Base-by-base conservation (phyloP, 2,113 vertebrate species). In the Lanius ludovicianus region DNA sequence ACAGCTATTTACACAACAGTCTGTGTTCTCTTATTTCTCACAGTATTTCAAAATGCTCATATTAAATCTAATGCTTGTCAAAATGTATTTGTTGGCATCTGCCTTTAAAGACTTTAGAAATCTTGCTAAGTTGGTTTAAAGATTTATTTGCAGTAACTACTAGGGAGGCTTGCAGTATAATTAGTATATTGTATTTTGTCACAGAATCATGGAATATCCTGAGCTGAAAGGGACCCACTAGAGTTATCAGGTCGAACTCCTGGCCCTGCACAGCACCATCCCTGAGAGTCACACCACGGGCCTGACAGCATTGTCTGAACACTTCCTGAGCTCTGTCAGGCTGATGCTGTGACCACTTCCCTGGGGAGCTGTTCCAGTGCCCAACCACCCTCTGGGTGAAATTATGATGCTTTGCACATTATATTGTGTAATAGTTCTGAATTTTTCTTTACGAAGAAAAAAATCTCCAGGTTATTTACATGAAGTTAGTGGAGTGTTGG, bases 91-190 rank as follows among this genome's bases (percentile, higher is more conserved):
- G 9, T 55, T 95, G 57, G 11, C 23, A 23, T 59, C 74, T 70
- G 49, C 27, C 39, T 94, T 88, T 85, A 30, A 65, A 71, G n/a
- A 16, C 18, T 89, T 91, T 56, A 67, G 21, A 82, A 84, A 56
- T 79, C 16, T 73, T 95, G 15, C 11, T 30, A 79, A 71, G 20
- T 62, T 87, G 60, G 18, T 62, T 82, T 89, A 74, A 83, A 11
- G 15, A 46, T 90, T 84, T 84, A 14, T 79, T 90, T 35, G 39
- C 15, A 84, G 19, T 52, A 44, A 89, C 62, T 89, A 57, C 63
- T 65, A 90, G 52, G 20, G 19, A 64, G 44, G 3, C 15, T 90
- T 75, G 50, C 41, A 80, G 41, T 68, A 55, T 81, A 85, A 79
- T 70, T 85, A 84, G 9, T 52, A 27, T 59, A 96, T 93, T 71